phyloP scores from a whole-genome alignment of 2,797 vertebrate genomes.

The Crax fasciolata region DNA sequence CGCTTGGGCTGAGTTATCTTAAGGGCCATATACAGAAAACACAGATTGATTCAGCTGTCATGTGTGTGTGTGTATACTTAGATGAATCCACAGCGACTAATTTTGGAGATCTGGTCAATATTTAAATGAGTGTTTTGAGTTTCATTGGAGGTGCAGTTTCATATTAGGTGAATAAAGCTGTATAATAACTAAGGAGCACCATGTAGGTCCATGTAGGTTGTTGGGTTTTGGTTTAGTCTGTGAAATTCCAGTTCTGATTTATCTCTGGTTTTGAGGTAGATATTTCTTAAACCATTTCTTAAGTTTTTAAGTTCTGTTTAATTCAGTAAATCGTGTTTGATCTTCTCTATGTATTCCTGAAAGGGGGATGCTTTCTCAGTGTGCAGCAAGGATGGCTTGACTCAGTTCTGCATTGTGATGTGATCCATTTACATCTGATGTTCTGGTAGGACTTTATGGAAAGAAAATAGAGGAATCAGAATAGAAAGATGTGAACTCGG shows the following conservation, averaged over 20 bases:
- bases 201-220: background rate
- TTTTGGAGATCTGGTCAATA: background rate
- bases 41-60: background rate
- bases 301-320: background rate
- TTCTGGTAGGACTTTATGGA: background rate
- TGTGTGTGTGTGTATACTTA: background rate
- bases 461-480: background rate
- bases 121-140: background rate
- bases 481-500: background rate
- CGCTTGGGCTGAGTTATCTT: background rate
- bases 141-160: background rate
- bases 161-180: background rate
- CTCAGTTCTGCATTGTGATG: rapidly evolving
- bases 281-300: background rate
- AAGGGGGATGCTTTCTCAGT: rapidly evolving
- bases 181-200: background rate
- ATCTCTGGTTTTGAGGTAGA: background rate
- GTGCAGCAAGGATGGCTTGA: background rate
- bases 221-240: background rate
- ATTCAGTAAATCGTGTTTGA: background rate
- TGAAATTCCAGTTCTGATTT: background rate
- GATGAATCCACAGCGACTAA: background rate
- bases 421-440: background rate
- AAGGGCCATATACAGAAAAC: background rate
- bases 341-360: background rate